Conservation (phyloP, 2,888 invertebrate genomes). For the Reticulitermes lucifugus region DNA sequence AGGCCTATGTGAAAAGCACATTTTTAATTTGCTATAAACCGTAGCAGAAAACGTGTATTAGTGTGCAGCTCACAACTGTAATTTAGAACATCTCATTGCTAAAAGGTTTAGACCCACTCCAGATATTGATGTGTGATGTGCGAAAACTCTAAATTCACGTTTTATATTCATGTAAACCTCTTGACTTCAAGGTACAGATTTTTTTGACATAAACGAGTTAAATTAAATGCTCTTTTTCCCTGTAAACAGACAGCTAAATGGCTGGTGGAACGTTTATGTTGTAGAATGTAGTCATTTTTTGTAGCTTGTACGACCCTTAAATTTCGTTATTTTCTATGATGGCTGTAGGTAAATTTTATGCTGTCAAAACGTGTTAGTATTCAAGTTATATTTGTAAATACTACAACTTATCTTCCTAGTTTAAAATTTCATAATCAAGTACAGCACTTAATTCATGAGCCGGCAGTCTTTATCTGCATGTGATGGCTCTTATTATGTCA, state of each 20-base stretch:
- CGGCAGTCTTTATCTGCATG: too few species aligned
- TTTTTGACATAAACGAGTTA: not conserved
- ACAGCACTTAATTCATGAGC: too few species aligned
- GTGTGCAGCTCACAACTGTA: not conserved
- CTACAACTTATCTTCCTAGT: too few species aligned
- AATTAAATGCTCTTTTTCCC: not conserved
- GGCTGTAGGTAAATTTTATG: too few species aligned
- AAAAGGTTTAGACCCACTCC: not conserved
- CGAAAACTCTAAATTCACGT: not conserved
- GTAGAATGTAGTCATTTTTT: not conserved
- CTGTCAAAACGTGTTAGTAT: too few species aligned
- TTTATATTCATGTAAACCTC: not conserved
- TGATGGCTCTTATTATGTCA: too few species aligned
- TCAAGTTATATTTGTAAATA: too few species aligned
- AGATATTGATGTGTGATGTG: not conserved
- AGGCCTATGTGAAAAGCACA: too few species aligned
- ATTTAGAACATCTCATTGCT: not conserved
- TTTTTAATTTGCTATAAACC: not conserved
- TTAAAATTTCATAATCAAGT: too few species aligned
- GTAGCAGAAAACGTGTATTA: not conserved
- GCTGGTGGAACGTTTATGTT: not conserved
- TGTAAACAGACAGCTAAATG: slow-evolving; percentile 16
- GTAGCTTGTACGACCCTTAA: not conserved
- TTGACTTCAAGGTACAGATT: not conserved
- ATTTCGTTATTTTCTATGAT: not conserved